Evolutionary conservation across 2,888 invertebrate genomes (phyloP).

Genomic region (Pristionchus fissidentatus): DNA sequence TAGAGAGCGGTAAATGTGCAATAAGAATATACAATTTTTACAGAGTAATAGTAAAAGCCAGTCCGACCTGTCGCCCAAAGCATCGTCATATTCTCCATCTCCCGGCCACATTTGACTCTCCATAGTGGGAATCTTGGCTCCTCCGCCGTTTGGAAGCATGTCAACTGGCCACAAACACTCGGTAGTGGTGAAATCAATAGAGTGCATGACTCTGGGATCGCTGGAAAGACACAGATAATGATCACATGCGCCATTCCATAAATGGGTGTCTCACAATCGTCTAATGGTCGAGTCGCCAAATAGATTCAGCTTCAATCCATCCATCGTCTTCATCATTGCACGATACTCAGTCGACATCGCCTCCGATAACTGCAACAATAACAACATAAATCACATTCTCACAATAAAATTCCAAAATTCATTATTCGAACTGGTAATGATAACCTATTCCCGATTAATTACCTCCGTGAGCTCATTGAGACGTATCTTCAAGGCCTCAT

Average conservation of each 20-base stretch:
- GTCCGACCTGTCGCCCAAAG: no score
- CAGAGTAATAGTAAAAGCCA: no score
- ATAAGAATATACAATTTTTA: no score
- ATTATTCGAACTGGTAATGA: no score
- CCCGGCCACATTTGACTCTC: neutral
- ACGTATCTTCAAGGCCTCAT: neutral
- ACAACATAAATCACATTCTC: no score
- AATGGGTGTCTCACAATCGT: neutral
- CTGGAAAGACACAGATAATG: neutral
- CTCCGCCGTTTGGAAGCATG: neutral
- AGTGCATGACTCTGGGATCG: neutral
- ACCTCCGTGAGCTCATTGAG: neutral
- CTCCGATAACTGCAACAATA: neutral
- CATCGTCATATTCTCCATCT: no score
- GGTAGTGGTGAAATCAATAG: neutral
- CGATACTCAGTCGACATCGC: neutral
- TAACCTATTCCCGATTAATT: no score
- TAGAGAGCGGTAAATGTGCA: no score
- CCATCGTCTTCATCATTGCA: neutral
- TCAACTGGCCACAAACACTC: neutral
- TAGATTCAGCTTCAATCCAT: neutral
- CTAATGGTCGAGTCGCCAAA: neutral
- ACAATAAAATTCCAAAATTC: no score
- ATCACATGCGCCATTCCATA: no score
- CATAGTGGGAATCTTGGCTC: neutral